These are phyloP conservation scores for Euglossa dilemma DNA, from an alignment of 1,140 invertebrate genomes.

Conservation along the genomic window DNA sequence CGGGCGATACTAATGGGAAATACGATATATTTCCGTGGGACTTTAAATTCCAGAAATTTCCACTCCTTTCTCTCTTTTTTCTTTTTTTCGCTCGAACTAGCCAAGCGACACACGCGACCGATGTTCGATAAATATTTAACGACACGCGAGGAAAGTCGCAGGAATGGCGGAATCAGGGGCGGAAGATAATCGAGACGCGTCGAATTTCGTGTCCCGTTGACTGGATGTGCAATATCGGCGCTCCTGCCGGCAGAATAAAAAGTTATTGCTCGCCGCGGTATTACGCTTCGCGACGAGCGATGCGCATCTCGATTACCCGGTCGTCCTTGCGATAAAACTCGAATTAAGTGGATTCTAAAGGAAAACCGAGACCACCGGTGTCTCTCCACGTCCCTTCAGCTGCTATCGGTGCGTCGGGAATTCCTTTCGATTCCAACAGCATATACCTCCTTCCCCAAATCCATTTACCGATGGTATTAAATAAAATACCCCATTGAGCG, in stretches of 20 bases:
- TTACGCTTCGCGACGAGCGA: conserved; percentile 18
- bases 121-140: not conserved
- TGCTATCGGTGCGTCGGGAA: not conserved
- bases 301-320: conserved; percentile 16
- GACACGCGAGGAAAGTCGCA: not conserved
- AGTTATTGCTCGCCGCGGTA: conserved; percentile 25
- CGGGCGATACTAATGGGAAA: not conserved
- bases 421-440: not conserved
- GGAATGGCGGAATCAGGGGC: not conserved
- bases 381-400: not conserved
- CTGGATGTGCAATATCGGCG: conserved; percentile 2
- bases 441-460: not conserved
- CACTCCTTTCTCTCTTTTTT: not conserved
- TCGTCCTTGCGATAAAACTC: conserved; percentile 28
- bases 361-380: not conserved
- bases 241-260: conserved; percentile 15
- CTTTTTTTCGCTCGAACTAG: no score
- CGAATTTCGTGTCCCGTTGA: not conserved
- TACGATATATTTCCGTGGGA: not conserved
- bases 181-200: not conserved
- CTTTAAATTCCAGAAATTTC: not conserved
- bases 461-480: not conserved
- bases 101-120: not conserved
- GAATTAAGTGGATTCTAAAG: conserved; percentile 19
- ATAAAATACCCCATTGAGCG: no score